Percentiles rank a stretch among this genome's conserved stretches.
These are phyloP conservation scores for Melanotus villosus DNA, from an alignment of 2,888 invertebrate species.

Conservation along the genomic window DNA sequence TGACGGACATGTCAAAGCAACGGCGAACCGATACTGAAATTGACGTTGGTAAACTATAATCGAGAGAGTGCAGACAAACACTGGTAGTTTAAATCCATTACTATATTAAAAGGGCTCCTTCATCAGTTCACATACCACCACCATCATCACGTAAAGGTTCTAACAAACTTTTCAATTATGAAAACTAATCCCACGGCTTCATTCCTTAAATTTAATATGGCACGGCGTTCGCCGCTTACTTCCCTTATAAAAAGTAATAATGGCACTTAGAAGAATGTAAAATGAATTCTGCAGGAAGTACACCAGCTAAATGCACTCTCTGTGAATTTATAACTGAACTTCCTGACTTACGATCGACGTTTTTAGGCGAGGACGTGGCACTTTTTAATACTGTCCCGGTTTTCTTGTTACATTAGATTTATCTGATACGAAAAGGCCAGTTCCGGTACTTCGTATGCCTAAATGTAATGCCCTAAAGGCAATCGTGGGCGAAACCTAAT, in stretches of 20 bases:
- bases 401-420: not conserved
- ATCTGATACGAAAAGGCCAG: not conserved
- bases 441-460: not conserved
- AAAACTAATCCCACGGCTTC: slow-evolving; percentile 53
- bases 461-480: too few relatives aligned
- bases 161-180: slow-evolving; percentile 57
- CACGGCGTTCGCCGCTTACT: slow-evolving; percentile 43
- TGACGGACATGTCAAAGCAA: slow-evolving; percentile 24
- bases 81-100: slow-evolving; percentile 45
- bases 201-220: slow-evolving; percentile 52
- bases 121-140: slow-evolving; percentile 33
- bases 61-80: slow-evolving; percentile 43
- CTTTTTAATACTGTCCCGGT: not conserved
- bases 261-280: slow-evolving; percentile 47
- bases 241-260: slow-evolving; percentile 47
- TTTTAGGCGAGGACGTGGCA: slow-evolving; percentile 5
- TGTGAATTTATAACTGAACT: slow-evolving; percentile 43
- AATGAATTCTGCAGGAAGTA: slow-evolving; percentile 43
- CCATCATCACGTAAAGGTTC: slow-evolving; percentile 51
- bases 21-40: slow-evolving; percentile 38
- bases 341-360: slow-evolving; percentile 32
- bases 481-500: too few relatives aligned
- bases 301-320: slow-evolving; percentile 39
- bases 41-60: slow-evolving; percentile 44
- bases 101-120: slow-evolving; percentile 43